phyloP scores from a whole-genome alignment of 2,113 vertebrate species.

The Felis chaus region DNA sequence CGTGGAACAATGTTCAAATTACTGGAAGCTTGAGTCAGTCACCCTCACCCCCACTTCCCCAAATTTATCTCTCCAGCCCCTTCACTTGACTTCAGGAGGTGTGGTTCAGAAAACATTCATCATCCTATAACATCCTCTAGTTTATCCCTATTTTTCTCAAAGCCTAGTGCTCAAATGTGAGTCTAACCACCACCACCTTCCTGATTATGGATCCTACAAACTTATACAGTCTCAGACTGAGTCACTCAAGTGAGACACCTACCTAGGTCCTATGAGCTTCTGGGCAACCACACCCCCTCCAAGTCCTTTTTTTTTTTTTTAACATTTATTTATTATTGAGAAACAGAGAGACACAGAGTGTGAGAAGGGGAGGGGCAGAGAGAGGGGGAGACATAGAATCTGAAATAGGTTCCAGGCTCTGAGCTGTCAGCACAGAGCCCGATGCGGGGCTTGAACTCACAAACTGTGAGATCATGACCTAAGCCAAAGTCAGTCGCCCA shows the following conservation, averaged over 20 bases:
- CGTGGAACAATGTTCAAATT: background rate
- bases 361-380: too few relatives aligned
- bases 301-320: too few relatives aligned
- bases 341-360: too few relatives aligned
- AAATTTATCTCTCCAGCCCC: background rate
- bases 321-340: too few relatives aligned
- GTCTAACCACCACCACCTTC: background rate
- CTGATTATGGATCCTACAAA: background rate
- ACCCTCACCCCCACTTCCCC: background rate
- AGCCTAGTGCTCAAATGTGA: background rate
- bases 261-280: too few relatives aligned
- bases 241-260: background rate
- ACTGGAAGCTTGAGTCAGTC: background rate
- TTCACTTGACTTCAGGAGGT: background rate
- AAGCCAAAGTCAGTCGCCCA: too few relatives aligned
- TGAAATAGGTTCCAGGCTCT: too few relatives aligned
- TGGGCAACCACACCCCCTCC: too few relatives aligned
- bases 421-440: too few relatives aligned
- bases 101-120: background rate
- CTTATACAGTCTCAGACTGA: background rate
- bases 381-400: too few relatives aligned
- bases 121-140: background rate
- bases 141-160: background rate
- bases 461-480: too few relatives aligned
- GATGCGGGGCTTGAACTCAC: too few relatives aligned